Base-by-base conservation (phyloP, 2,113 vertebrate genomes). In the Eleginops maclovinus region DNA sequence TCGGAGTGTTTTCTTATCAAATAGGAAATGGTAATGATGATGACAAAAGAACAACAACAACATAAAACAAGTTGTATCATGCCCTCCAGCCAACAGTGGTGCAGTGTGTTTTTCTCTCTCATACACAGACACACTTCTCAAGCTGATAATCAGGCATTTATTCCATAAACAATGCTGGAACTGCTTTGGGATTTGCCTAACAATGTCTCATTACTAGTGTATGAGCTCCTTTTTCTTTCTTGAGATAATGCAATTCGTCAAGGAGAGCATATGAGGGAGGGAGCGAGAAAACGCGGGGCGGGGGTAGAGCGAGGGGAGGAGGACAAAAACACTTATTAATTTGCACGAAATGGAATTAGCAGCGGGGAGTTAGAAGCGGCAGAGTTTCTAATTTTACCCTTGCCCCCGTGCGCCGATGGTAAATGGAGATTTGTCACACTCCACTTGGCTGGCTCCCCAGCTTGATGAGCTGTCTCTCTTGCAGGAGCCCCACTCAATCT, bases 351-450 rank as follows among this genome's bases (percentile, higher is more conserved):
- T 95, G 93, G 93, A 95, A 95, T 95, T 95, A 95, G 92, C 92
- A 93, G 94, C 88, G 50, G 91, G 93, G 93, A 93, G 92, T 87
- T 87, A 93, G 92, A 80, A 81, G 94, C 87, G 79, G 87, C 55
- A 2, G 83, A 91, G 79, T 90, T 94, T 93, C 93, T 94, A 92
- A 79, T 93, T 96, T 93, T 92, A 95, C 94, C 94, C 95, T 88
- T 93, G 92, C 88, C 93, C 92, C 92, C 84, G 88, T 93, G 93
- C 65, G 92, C 88, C 60, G 93, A 95, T 94, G 94, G 95, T 95
- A 95, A 94, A 95, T 95, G 94, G 94, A 96, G 95, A 96, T 96
- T 96, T 96, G 95, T 96, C 94, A 95, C 96, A 94, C 96, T 96
- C 93, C 93, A 94, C 95, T 96, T 95, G 94, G 94, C 95, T 82